Base-by-base conservation (phyloP, 1,140 invertebrate genomes). In the Chrysoperla carnea region DNA sequence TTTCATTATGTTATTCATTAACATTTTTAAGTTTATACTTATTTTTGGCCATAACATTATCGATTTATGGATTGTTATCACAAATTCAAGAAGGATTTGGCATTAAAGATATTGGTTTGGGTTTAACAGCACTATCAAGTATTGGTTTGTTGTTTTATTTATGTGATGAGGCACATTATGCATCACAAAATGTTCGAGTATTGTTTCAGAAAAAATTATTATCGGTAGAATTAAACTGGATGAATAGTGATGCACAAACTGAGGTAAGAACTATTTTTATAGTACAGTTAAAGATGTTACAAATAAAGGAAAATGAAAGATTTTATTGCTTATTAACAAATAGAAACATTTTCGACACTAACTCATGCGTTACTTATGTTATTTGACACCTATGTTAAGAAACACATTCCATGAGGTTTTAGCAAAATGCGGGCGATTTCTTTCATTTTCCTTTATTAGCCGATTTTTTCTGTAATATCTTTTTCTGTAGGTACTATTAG, bases 71-170 rank as follows among this genome's bases (percentile, higher is more conserved):
- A 0, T 55, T 78, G 4, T 62, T 78, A 50, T 76, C 74, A 0
- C 73, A 76, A 52, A 68, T 78, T 7, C 75, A 74, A 36, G 71
- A 73, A 39, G 75, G 75, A 3, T 72, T 78, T 45, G 73, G 73
- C 8, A 63, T 72, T 6, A 78, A 77, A 52, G 74, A 78, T 48
- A 70, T 77, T 35, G 75, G 75, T 2, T 46, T 77, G 2, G 69
- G 70, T 0, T 59, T 76, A n/a, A 77, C 73, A 4, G 75, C 73
- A 0, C 50, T 66, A 5, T 73, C 68, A 55, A 75, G 69, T 42
- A 66, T 73, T 37, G 67, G 66, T 36, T 48, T 77, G 11, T 53
- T 78, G 1, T 77, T 75, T 55, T 75, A 75, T 40, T 73, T 76
- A 36, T 77, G 75, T 51, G 74, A 78, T 46, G 68, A 76, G 51